Evolutionary conservation across 2,888 invertebrate species (phyloP), one percentile per base, ranked within the genome.

Genomic region (Diachrysia chrysitis): DNA sequence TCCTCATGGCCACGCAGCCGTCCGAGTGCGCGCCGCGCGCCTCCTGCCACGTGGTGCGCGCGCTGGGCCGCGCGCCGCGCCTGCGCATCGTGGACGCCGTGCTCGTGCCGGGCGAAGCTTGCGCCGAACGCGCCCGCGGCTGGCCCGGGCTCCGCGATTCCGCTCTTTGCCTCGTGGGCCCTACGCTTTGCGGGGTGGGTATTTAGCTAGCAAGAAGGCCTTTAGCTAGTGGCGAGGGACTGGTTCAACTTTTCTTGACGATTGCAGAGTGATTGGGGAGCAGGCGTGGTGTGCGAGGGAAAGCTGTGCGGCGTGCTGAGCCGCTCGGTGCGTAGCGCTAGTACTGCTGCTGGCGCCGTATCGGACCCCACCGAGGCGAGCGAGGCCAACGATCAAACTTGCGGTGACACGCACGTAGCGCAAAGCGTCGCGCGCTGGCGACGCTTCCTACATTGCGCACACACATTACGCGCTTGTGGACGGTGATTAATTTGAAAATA

Each of bases 361-460:
- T n/a, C 64, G 58, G 48, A 10, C 17, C 66, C 63, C 53, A 37
- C 80, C 70, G 66, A 51, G 72, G 71, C 71, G 57, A 29, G 32
- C 60, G 60, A 59, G 53, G 71, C 29, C 63, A 32, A n/a, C 58
- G 63, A 66, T 51, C 56, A 10, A 16, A 16, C 71, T n/a, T 92
- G 92, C 81, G 91, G 90, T 21, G 78, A 75, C 70, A 78, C 82
- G 71, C 90, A 89, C 82, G 89, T 85, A 42, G 92, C 89, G 71
- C 88, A 87, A 71, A 82, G 82, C 78, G 77, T 91, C 61, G 82
- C 90, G 71, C 89, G 85, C 77, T 88, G 87, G 89, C 89, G 89
- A 6, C 86, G 85, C 67, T 93, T 93, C 81, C 83, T 94, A 74
- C 92, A 89, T 73, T 94, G 94, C 82, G 93, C 93, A 32, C 91